These are phyloP conservation scores for Caenorhabditis angaria DNA, from an alignment of 2,888 invertebrate species.

Conservation along the genomic window DNA sequence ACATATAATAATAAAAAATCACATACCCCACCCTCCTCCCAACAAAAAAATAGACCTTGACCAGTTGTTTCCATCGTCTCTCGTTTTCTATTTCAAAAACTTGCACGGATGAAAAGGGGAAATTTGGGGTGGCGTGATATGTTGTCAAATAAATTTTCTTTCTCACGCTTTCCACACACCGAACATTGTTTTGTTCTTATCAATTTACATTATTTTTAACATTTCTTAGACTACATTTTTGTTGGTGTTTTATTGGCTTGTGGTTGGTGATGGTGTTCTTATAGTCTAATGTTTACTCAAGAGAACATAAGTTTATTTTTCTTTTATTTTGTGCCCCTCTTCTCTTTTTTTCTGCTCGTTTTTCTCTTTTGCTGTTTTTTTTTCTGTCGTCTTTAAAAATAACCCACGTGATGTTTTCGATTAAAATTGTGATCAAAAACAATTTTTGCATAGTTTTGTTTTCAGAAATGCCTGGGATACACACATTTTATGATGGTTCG, in stretches of 20 bases:
- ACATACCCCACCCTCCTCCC: constrained; percentile 2
- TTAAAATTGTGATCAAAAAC: background rate
- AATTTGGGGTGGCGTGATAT: constrained; percentile 47
- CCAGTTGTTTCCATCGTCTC: constrained; percentile 31
- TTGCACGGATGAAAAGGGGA: constrained; percentile 4
- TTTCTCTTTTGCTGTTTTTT: background rate
- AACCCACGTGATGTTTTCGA: background rate
- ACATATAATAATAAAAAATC: constrained; percentile 3
- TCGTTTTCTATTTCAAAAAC: background rate
- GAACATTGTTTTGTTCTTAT: constrained; percentile 14
- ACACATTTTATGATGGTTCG: constrained; percentile 69
- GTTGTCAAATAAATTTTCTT: constrained; percentile 32
- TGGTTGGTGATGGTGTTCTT: background rate
- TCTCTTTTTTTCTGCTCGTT: background rate
- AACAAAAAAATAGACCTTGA: constrained; percentile 43
- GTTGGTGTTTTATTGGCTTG: constrained; percentile 13
- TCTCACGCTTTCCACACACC: constrained; percentile 28
- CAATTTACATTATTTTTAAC: constrained; percentile 13
- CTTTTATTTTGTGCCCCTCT: background rate
- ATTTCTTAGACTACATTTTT: constrained; percentile 20
- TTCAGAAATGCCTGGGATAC: constrained; percentile 63
- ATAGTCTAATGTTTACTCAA: background rate
- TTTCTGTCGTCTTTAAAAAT: background rate
- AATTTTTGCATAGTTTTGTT: background rate
- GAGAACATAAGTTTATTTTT: background rate